A percentile compares a stretch with the other conserved stretches of the same genome.
These are phyloP conservation scores for Chionoecetes opilio DNA, from an alignment of 1,140 invertebrate genomes.

Conservation along the genomic window DNA sequence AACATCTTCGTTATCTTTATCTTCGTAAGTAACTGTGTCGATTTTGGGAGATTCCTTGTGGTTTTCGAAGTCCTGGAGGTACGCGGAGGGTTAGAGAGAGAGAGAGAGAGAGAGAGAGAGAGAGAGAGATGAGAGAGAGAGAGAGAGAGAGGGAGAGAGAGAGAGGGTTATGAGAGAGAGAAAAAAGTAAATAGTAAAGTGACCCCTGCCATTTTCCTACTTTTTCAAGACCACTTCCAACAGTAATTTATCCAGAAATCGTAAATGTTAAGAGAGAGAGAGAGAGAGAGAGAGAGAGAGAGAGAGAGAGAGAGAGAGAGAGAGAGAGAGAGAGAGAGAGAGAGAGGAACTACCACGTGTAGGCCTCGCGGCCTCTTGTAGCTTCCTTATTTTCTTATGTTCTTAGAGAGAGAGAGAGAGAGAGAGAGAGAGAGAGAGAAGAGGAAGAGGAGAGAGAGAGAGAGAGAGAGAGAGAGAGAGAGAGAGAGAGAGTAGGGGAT, in stretches of 20 bases:
- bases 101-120: background rate
- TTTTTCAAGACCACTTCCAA: no score
- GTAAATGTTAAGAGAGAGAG: background rate
- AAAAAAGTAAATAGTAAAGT: no score
- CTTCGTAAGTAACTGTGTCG: background rate
- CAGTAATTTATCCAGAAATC: no score
- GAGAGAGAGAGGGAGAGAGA: background rate
- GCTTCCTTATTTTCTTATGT: no score
- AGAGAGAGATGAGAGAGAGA: background rate
- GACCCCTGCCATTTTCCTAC: no score
- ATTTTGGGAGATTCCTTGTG: background rate
- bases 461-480: conserved; percentile 31
- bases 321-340: conserved; percentile 46
- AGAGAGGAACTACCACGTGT: no score
- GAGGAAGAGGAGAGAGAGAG: conserved; percentile 5
- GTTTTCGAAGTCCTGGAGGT: no score
- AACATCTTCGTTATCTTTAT: background rate
- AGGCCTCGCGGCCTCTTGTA: no score
- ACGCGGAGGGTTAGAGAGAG: no score
- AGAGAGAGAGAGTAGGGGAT: background rate
- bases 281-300: conserved; percentile 41
- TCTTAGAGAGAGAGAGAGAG: conserved; percentile 3
- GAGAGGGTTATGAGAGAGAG: background rate
- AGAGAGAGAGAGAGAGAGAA: conserved; percentile 58
- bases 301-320: conserved; percentile 52